phyloP scores from a whole-genome alignment of 2,113 vertebrate species.

The Nesoenas mayeri region DNA sequence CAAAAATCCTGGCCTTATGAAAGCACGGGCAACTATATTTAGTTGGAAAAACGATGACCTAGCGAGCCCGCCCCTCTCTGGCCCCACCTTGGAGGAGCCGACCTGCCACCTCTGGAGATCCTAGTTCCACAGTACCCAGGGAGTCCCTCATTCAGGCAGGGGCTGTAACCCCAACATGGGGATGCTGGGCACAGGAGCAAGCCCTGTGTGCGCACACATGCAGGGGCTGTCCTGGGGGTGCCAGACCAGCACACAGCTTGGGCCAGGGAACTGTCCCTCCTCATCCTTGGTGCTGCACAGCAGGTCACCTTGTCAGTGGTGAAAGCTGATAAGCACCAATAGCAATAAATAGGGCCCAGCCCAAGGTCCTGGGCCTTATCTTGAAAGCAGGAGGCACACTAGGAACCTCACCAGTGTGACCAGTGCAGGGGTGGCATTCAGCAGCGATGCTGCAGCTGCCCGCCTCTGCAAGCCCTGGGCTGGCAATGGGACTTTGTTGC shows the following conservation, averaged over 20 bases:
- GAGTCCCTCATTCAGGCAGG: background rate
- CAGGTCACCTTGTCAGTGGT: background rate
- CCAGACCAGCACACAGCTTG: accelerated
- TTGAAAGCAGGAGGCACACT: background rate
- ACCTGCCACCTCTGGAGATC: background rate
- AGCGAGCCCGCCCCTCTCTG: background rate
- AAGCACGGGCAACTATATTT: slow-evolving; percentile 63
- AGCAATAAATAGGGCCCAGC: slow-evolving; percentile 7
- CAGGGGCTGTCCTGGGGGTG: accelerated
- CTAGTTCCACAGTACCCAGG: accelerated
- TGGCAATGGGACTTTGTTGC: background rate
- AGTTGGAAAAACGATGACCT: slow-evolving; percentile 63
- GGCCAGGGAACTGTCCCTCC: background rate
- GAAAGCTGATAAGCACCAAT: slow-evolving; percentile 6
- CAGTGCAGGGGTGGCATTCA: background rate
- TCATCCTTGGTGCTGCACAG: background rate
- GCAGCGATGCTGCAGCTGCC: accelerated
- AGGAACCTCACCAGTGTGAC: background rate
- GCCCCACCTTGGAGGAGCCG: background rate
- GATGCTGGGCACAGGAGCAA: accelerated
- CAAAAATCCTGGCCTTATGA: slow-evolving; percentile 61
- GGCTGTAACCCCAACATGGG: accelerated
- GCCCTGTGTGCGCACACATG: accelerated
- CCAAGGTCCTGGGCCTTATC: slow-evolving; percentile 33
- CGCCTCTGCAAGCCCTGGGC: background rate